Conservation (phyloP, 2,113 vertebrate species). For the Felis chaus region DNA sequence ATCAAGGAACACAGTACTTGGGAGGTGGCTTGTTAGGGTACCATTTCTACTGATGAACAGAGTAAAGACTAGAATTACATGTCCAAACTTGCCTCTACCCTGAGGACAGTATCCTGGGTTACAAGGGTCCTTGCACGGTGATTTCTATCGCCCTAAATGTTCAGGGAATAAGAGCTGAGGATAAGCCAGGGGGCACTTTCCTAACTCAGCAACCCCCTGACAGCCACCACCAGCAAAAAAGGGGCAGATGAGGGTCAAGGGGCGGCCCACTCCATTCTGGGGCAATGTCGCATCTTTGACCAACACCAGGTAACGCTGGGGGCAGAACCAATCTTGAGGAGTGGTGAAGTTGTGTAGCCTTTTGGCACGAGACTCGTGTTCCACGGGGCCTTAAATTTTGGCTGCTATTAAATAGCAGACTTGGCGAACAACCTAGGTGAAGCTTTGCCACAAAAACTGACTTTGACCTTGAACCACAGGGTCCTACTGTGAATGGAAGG, state of each 20-base stretch:
- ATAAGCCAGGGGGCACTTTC: not conserved
- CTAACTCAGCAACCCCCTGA: not conserved
- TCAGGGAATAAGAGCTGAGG: not conserved
- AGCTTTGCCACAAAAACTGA: constrained; percentile 20
- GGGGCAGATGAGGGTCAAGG: not conserved
- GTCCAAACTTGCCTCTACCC: not conserved
- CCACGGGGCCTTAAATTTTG: not conserved
- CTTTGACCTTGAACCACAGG: constrained; percentile 63
- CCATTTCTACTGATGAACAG: not conserved
- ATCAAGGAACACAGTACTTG: not conserved
- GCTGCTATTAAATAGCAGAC: constrained; percentile 23
- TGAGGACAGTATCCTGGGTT: not conserved
- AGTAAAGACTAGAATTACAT: not conserved
- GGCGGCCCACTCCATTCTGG: not conserved
- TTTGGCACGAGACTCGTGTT: not conserved
- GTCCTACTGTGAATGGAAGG: constrained; percentile 27
- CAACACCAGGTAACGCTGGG: not conserved
- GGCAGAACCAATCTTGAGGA: not conserved
- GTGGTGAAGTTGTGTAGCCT: not conserved
- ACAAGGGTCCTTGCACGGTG: not conserved
- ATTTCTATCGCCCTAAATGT: not conserved
- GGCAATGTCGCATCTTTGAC: not conserved
- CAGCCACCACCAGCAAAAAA: not conserved
- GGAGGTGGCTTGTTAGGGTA: not conserved
- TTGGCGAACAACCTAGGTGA: not conserved